Base-by-base conservation (phyloP, 2,113 vertebrate species). In the Myrmophylax atrothorax region DNA sequence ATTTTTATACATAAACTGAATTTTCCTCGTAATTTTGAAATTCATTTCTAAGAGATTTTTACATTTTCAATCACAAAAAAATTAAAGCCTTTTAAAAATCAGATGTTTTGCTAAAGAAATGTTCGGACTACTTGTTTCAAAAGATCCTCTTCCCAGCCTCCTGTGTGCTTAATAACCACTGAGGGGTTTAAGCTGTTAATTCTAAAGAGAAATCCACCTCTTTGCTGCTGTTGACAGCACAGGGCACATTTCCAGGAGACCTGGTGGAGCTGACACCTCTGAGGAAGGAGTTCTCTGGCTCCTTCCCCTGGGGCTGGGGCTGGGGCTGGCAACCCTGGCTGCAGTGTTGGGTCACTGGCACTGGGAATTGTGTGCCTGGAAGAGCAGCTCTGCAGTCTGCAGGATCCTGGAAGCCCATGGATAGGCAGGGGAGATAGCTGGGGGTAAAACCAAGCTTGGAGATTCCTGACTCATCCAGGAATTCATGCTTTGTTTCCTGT, bases 401-500 rank as follows among this genome's bases (percentile, higher is more conserved):
- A 18, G 56, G 22, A 14, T 74, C 52, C 47, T 63, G 93, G 86
- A 24, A 46, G 37, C 19, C 37, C 81, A 12, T 38, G 59, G 84
- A 47, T 40, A 62, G 37, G 68, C 68, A 56, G 79, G 37, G n/a
- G 5, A 82, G 85, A 49, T 72, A 82, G 58, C 82, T 87, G 81
- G 50, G 94, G 78, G 70, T 42, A 53, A 70, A 19, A 44, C 40
- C 67, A 62, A 56, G 92, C 33, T 3, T 26, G 66, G 11, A 9
- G 40, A 46, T 42, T 42, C 67, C 88, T 97, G 95, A 80, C 92
- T 95, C 79, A 84, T 50, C 52, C 68, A 86, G 74, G 76, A 52
- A 52, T 86, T 70, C 31, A 1, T 37, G 20, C 5, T 69, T 70
- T 73, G 78, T 4, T 83, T 95, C 91, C 87, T 82, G 58, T 50